Evolutionary conservation across 35 echinoderm and acorn worm genomes (phyloP).

Genomic region (Anneissia japonica): DNA sequence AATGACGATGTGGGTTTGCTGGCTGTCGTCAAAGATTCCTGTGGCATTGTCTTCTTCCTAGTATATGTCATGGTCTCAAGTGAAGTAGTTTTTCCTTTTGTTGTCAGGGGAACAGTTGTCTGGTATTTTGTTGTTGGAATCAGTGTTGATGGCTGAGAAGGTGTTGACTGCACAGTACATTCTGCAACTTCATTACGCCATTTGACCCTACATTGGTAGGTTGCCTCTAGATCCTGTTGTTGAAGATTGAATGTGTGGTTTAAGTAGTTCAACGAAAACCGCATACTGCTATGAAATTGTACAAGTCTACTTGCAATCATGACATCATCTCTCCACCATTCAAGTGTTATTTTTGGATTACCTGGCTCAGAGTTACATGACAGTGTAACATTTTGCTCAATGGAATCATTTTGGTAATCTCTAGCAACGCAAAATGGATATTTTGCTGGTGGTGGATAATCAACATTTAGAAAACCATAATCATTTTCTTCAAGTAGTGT

Average conservation of each 20-base stretch:
- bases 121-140: neutral
- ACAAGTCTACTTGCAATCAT: neutral
- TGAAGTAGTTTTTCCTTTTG: too few relatives aligned
- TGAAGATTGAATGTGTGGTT: neutral
- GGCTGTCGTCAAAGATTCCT: neutral
- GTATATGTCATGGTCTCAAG: too few relatives aligned
- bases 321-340: neutral
- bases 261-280: neutral
- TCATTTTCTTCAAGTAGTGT: neutral
- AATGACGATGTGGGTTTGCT: neutral
- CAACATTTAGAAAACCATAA: neutral
- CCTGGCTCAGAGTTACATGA: neutral
- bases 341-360: neutral
- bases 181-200: neutral
- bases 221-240: neutral
- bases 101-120: too few relatives aligned
- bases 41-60: too few relatives aligned
- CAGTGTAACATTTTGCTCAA: neutral
- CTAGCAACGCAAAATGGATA: neutral
- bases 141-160: neutral
- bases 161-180: neutral
- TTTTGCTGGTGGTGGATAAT: neutral
- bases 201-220: neutral
- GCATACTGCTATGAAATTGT: neutral
- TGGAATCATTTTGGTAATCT: neutral